Conservation (phyloP, 2,888 invertebrate genomes). For the Pandemis cinnamomeana region DNA sequence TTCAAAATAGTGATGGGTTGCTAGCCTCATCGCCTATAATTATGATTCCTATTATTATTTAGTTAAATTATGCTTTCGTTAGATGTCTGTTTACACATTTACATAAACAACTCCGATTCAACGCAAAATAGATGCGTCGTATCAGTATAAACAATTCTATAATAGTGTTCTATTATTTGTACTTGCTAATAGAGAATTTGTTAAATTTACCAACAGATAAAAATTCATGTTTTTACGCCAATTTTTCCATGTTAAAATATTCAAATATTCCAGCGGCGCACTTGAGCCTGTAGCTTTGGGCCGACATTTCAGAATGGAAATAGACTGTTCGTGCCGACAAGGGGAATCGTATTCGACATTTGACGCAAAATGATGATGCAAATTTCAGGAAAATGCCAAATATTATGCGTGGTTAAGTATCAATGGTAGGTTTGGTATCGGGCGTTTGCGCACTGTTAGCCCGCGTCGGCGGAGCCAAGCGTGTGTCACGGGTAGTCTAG, state of each 20-base stretch:
- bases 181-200: conserved; percentile 44
- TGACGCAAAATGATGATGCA: conserved; percentile 73
- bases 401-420: conserved; percentile 67
- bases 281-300: conserved; percentile 70
- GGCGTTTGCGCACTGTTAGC: conserved; percentile 42
- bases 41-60: no score
- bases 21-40: no score
- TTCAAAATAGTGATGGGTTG: no score
- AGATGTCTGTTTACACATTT: background rate
- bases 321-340: conserved; percentile 72
- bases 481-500: background rate
- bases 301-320: conserved; percentile 79
- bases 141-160: background rate
- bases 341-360: conserved; percentile 75
- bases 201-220: conserved; percentile 53
- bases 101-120: background rate
- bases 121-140: background rate
- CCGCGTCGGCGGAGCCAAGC: background rate
- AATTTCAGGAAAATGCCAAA: conserved; percentile 68
- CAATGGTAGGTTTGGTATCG: conserved; percentile 58
- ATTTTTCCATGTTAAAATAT: conserved; percentile 73
- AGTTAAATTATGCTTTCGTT: no score
- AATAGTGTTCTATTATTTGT: conserved; percentile 15
- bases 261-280: conserved; percentile 78
- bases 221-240: conserved; percentile 67